Conservation (phyloP, 1,140 invertebrate genomes). For the Neuroterus valhalla region DNA sequence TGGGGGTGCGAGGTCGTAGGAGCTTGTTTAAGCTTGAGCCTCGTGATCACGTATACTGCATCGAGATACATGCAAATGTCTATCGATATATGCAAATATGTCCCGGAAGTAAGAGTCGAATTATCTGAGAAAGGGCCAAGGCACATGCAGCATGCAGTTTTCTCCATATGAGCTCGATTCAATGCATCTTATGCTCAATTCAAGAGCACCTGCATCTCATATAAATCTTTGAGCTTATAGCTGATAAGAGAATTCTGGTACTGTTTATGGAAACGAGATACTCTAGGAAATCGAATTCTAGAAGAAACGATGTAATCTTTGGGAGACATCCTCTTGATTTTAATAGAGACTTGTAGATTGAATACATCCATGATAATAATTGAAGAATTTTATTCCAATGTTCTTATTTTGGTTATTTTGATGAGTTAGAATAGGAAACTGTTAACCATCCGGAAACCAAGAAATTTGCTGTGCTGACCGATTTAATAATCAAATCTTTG, state of each 20-base stretch:
- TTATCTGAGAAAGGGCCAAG: constrained; percentile 24
- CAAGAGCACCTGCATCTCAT: background rate
- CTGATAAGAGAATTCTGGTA: background rate
- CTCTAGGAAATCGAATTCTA: background rate
- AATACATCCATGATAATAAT: too few relatives aligned
- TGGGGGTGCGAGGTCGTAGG: background rate
- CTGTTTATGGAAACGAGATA: background rate
- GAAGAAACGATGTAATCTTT: background rate
- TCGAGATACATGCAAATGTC: constrained; percentile 9
- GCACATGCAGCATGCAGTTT: constrained; percentile 7
- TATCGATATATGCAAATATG: constrained; percentile 30
- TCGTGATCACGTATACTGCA: constrained; percentile 26
- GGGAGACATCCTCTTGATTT: too few relatives aligned
- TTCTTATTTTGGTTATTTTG: too few relatives aligned
- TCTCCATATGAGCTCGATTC: constrained; percentile 4
- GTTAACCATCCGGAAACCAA: too few relatives aligned
- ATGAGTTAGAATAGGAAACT: too few relatives aligned
- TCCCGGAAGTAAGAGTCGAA: constrained; percentile 20
- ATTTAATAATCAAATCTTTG: too few relatives aligned
- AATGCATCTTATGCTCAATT: background rate
- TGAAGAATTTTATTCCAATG: too few relatives aligned
- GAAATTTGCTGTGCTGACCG: too few relatives aligned
- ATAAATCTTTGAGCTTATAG: background rate
- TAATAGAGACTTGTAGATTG: too few relatives aligned
- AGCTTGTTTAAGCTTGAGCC: constrained; percentile 21